phyloP scores from a whole-genome alignment of 2,797 vertebrate genomes.

The Anomalospiza imberbis region DNA sequence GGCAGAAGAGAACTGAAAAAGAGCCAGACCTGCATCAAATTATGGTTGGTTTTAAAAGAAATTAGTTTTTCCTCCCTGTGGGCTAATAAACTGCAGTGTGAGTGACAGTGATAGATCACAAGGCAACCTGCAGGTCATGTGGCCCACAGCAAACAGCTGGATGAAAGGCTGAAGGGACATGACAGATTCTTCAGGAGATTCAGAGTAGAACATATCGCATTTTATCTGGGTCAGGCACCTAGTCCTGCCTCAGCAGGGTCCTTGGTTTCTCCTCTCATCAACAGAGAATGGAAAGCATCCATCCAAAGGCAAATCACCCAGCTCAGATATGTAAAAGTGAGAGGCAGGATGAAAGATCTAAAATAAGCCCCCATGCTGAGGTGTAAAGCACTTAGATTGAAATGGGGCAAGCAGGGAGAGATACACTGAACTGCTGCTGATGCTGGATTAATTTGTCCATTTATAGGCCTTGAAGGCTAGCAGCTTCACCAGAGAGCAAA shows the following conservation, averaged over 20 bases:
- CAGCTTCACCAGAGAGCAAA: not conserved
- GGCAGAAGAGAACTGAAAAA: not conserved
- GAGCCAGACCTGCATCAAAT: not conserved
- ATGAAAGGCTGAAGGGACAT: not conserved
- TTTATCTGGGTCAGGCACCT: not conserved
- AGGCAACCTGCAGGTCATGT: not conserved
- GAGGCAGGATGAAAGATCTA: not conserved
- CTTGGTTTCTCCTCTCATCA: not conserved
- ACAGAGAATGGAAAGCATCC: not conserved
- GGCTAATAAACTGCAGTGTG: not conserved
- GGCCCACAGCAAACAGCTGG: not conserved
- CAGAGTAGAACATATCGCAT: not conserved
- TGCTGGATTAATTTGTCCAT: not conserved
- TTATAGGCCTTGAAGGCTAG: not conserved
- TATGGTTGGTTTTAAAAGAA: not conserved
- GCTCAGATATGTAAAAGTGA: not conserved
- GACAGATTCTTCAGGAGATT: not conserved
- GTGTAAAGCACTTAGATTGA: not conserved
- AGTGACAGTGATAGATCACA: not conserved
- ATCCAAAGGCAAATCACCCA: not conserved
- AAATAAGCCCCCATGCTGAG: not conserved
- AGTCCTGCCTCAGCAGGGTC: not conserved
- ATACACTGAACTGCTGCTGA: not conserved
- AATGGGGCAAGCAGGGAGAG: not conserved
- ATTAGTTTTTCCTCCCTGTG: not conserved